Evolutionary conservation across 2,797 vertebrate genomes (phyloP), one percentile per base, ranked within the genome.

Genomic region (Eulemur albifrons): DNA sequence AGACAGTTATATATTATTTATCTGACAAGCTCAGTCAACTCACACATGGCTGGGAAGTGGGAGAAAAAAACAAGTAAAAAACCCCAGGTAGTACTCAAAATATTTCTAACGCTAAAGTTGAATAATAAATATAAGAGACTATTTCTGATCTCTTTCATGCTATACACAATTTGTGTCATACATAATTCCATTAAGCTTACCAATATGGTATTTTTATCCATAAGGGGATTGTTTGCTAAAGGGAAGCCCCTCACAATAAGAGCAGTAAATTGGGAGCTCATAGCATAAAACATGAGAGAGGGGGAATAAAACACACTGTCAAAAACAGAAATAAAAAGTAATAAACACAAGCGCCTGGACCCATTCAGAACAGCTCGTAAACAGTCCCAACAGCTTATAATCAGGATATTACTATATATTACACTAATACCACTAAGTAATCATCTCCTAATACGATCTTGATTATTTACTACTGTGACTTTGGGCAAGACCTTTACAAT

Each of bases 41-140:
- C 45, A 65, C 86, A 92, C 30, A 89, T 50, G 40, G 35, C 48
- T 95, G 45, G 35, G 48, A 96, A 89, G 30, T 57, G 13, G 77
- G 3, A 87, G 70, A 70, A 57, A 86, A 84, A 20, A 86, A 69
- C 57, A 75, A 54, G 43, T 80, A 88, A 73, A 18, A 18, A 65
- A n/a, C 7, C 7, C 63, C 50, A 87, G 73, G 20, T 43, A 70
- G 79, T 79, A 52, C 35, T 96, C 67, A 86, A 93, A 95, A 76
- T 91, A 96, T 67, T 97, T 96, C 86, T 93, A 63, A 95, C 17
- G 88, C 8, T 82, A 12, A 94, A 80, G 21, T 13, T 90, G 63
- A 95, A 52, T 45, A 95, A 85, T 4, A 2, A 50, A 90, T 70
- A 25, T 52, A 61, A 52, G 32, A 87, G 14, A 86, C 27, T 72